These are phyloP conservation scores for Eudasyphora cyanicolor DNA, from an alignment of 2,888 invertebrate species.

Conservation along the genomic window DNA sequence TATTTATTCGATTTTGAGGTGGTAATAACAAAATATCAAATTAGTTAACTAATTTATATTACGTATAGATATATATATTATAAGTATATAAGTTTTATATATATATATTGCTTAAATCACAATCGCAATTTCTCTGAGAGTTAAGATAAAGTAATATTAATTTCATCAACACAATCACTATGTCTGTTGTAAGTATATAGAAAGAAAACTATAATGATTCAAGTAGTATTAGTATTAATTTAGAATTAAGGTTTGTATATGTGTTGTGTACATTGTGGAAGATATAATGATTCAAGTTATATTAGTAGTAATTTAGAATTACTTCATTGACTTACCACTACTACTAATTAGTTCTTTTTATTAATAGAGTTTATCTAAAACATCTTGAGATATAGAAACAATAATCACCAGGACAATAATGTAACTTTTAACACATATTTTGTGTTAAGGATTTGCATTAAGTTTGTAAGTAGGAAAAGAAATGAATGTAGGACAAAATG, in stretches of 20 bases:
- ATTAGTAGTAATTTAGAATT: not conserved
- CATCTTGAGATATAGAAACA: constrained; percentile 10
- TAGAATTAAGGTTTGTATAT: no score
- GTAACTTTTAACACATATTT: not conserved
- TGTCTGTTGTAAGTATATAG: not conserved
- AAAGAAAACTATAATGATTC: not conserved
- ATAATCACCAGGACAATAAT: not conserved
- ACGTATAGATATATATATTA: not conserved
- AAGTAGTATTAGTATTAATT: not conserved
- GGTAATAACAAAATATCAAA: not conserved
- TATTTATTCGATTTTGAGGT: not conserved
- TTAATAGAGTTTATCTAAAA: not conserved
- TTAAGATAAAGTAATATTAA: not conserved
- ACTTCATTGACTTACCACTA: not conserved
- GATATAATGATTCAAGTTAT: no score
- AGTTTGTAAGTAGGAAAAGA: not conserved
- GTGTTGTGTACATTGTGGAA: no score
- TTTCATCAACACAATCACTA: not conserved
- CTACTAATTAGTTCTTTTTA: not conserved
- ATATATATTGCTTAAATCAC: constrained; percentile 32
- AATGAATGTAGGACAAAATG: not conserved
- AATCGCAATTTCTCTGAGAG: not conserved
- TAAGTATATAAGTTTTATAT: constrained; percentile 37
- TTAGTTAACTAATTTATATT: not conserved
- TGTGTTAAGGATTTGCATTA: not conserved